Evolutionary conservation across 92 coral and sea anemone species (phyloP).

Genomic region (Hydrozoanthus gracilis): DNA sequence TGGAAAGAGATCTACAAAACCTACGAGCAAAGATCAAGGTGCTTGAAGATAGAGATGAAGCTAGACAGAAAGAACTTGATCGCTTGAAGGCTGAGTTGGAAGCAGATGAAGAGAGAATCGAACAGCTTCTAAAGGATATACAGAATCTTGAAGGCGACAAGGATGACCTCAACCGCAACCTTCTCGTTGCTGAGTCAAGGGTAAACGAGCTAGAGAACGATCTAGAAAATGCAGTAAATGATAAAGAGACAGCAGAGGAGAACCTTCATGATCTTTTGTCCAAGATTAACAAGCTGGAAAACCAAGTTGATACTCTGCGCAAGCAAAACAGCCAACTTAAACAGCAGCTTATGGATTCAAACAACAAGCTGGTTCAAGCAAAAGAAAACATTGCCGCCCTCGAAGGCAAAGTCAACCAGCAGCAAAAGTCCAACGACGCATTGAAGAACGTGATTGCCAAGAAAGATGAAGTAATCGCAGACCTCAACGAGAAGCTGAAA

Average conservation of each 20-base stretch:
- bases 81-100: constrained; percentile 91
- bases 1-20: constrained; percentile 78
- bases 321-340: constrained; percentile 84
- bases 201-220: constrained; percentile 82
- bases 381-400: constrained; percentile 72
- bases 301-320: constrained; percentile 78
- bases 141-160: constrained; percentile 83
- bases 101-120: constrained; percentile 73
- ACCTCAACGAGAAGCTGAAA: constrained; percentile 80
- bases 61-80: constrained; percentile 86
- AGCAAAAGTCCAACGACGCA: constrained; percentile 72
- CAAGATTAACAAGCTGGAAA: constrained; percentile 77
- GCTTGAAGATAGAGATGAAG: constrained; percentile 71
- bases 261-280: constrained; percentile 75
- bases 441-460: constrained; percentile 72
- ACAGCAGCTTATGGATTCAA: constrained; percentile 84
- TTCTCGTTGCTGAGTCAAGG: constrained; percentile 74
- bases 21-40: constrained; percentile 62
- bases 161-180: constrained; percentile 74
- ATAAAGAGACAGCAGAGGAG: constrained; percentile 86
- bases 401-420: constrained; percentile 71
- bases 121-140: constrained; percentile 66
- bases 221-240: constrained; percentile 73
- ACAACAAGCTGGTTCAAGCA: constrained; percentile 72
- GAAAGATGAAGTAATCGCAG: constrained; percentile 76